Evolutionary conservation across 2,888 invertebrate species (phyloP), one percentile per base, ranked within the genome.

Genomic region (Campopleginae sp.): DNA sequence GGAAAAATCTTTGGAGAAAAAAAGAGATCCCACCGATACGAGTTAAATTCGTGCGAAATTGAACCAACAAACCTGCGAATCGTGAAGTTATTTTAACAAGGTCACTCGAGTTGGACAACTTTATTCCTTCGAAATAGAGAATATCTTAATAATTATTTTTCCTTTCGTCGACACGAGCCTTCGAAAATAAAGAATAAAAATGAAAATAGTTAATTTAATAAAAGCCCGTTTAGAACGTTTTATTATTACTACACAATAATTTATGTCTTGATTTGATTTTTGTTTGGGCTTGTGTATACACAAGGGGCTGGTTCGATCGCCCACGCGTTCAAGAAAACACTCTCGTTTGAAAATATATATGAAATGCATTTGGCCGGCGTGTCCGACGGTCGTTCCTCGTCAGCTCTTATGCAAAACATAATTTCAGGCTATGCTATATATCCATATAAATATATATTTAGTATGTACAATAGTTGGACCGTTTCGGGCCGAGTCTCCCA

Each of bases 401-500:
- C 89, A 89, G 88, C 89, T 88, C 88, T 91, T 91, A 91, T 91
- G 91, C 90, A 91, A 92, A 91, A 79, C 54, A 75, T 58, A 42
- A 44, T 14, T 76, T 78, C 51, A 74, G 68, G 61, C 61, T 42
- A 48, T 12, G 44, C 33, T 48, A 58, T 42, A 78, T 54, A 54
- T 14, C 48, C n/a, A 46, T 23, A 63, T 63, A 54, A 19, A 63
- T 42, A 46, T 46, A 63, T 63, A 61, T 74, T 42, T 33, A 72
- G 54, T n/a, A 14, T 38, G 23, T 70, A 27, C 51, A 71, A 79
- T 63, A 72, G 79, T 79, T 71, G 75, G 66, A 72, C 81, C 86
- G 87, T 87, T 88, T 84, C 72, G 86, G 75, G 74, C 85, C 85
- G 87, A 86, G 82, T 86, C 78, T 85, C 89, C 87, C 88, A 86